A percentile compares a stretch with the other conserved stretches of the same genome.
These are phyloP conservation scores for Musca domestica DNA, from an alignment of 1,140 invertebrate genomes.

Conservation along the genomic window DNA sequence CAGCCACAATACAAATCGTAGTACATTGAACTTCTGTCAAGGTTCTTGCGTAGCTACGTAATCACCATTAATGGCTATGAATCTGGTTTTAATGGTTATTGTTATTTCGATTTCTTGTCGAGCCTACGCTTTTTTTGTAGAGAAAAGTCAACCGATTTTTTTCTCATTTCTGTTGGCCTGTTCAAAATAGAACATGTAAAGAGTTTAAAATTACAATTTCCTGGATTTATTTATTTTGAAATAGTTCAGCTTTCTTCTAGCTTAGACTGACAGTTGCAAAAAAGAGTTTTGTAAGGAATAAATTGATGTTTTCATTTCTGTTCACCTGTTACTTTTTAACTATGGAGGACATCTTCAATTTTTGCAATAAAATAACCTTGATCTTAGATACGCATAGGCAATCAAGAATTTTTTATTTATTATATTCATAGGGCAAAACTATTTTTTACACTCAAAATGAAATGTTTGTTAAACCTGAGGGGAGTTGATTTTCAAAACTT, in stretches of 20 bases:
- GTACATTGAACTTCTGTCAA: neutral
- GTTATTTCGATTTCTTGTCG: neutral
- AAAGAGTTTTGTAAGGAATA: conserved; percentile 3
- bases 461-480: conserved; percentile 3
- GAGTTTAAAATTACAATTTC: conserved; percentile 9
- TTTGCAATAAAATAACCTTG: neutral
- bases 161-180: neutral
- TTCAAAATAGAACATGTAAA: conserved; percentile 12
- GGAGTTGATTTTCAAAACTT: no score
- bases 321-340: neutral
- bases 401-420: neutral
- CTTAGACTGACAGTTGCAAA: neutral
- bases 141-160: neutral
- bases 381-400: neutral
- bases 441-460: neutral
- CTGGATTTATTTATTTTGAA: neutral
- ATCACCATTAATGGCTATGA: neutral
- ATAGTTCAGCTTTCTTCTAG: neutral
- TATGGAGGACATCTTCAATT: conserved; percentile 8
- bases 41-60: neutral
- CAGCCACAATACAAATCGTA: neutral
- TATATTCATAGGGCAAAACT: neutral
- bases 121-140: neutral
- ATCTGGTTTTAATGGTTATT: neutral
- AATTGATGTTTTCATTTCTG: neutral